phyloP scores from a whole-genome alignment of 2,113 vertebrate species.

The Halcyon malimbica region DNA sequence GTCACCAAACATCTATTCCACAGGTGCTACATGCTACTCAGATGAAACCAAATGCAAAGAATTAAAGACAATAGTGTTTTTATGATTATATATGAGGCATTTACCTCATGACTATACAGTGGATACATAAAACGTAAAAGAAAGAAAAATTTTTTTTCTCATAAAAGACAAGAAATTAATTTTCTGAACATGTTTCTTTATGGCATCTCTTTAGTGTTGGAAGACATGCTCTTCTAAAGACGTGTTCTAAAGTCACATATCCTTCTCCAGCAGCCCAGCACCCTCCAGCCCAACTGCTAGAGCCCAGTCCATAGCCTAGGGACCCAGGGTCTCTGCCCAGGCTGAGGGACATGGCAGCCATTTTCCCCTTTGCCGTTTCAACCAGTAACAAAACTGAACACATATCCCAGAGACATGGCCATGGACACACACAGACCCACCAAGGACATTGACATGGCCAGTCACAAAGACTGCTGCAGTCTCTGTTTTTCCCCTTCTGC shows the following conservation, averaged over 20 bases:
- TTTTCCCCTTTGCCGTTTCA: neutral
- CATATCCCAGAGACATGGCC: no score
- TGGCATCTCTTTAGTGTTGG: neutral
- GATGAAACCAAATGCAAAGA: neutral
- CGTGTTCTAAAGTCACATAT: neutral
- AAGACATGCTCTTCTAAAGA: neutral
- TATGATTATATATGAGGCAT: neutral
- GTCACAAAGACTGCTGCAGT: neutral
- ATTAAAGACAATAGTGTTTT: neutral
- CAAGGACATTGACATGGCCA: fast-evolving
- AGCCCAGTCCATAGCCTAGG: neutral
- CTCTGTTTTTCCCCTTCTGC: neutral
- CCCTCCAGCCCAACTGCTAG: neutral
- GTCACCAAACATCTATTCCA: neutral
- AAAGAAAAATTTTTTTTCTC: neutral
- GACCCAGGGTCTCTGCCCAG: neutral
- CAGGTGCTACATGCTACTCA: neutral
- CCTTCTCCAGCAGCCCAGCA: neutral
- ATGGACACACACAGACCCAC: no score
- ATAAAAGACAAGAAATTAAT: neutral
- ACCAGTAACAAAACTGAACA: neutral
- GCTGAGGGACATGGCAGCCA: neutral
- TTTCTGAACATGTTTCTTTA: neutral
- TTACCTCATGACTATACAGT: neutral
- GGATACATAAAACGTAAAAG: neutral